phyloP scores from a whole-genome alignment of 2,888 invertebrate genomes.

The Nemurella pictetii region DNA sequence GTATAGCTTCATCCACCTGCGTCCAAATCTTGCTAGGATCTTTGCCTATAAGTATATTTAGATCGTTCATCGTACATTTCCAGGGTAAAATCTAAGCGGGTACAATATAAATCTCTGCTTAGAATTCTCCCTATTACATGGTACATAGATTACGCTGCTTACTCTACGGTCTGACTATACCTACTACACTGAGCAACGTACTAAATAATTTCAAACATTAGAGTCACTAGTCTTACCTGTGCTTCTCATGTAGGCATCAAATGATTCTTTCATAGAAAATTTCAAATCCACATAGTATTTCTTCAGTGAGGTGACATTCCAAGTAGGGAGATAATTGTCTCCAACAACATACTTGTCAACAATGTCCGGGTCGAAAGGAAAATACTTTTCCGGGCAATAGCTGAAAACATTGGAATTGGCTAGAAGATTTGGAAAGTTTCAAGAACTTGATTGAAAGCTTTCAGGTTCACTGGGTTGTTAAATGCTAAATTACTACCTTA shows the following conservation, averaged over 20 bases:
- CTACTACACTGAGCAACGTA: no score
- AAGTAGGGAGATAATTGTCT: slow-evolving; percentile 91
- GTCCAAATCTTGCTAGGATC: slow-evolving; percentile 77
- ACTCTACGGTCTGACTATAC: no score
- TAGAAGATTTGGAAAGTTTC: no score
- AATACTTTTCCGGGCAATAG: slow-evolving; percentile 85
- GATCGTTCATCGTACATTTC: neutral
- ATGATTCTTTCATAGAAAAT: slow-evolving; percentile 82
- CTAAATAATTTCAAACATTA: no score
- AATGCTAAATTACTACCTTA: no score
- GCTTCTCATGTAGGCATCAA: slow-evolving; percentile 73
- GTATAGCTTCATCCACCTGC: slow-evolving; percentile 77
- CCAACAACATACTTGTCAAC: slow-evolving; percentile 91
- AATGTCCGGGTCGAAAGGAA: slow-evolving; percentile 82
- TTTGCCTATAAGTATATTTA: slow-evolving; percentile 56
- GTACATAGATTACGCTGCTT: no score
- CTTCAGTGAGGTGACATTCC: slow-evolving; percentile 82
- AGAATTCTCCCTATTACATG: no score
- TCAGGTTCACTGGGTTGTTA: no score
- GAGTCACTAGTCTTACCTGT: slow-evolving; percentile 45
- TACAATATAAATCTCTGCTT: no score
- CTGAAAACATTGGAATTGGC: slow-evolving; percentile 56
- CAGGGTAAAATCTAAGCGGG: no score
- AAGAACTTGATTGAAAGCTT: no score
- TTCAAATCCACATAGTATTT: slow-evolving; percentile 71